A percentile compares a stretch with the other conserved stretches of the same genome.
phyloP scores from a whole-genome alignment of 2,113 vertebrate genomes.

The Thunnus maccoyii region DNA sequence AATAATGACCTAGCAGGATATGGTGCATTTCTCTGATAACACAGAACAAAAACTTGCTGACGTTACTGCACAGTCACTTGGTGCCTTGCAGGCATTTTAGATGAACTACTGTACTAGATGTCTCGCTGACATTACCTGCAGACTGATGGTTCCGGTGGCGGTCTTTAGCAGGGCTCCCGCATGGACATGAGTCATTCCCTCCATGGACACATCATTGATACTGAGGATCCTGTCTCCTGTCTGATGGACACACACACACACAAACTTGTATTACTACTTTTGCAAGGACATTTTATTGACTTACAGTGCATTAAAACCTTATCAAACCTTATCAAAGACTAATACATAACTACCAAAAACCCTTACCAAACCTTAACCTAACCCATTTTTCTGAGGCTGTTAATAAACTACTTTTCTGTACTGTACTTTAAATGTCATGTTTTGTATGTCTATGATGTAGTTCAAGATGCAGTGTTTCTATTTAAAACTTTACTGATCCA shows the following conservation, averaged over 20 bases:
- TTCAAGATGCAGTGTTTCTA: background rate
- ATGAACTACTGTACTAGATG: conserved; percentile 8
- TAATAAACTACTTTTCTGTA: background rate
- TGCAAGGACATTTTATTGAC: background rate
- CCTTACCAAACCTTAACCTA: background rate
- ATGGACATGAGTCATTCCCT: conserved; percentile 90
- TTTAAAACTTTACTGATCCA: too few relatives aligned
- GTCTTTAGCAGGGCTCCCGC: conserved; percentile 89
- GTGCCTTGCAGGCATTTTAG: conserved; percentile 37
- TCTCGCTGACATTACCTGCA: conserved; percentile 85
- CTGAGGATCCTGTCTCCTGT: conserved; percentile 92
- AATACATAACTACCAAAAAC: background rate
- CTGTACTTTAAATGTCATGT: background rate
- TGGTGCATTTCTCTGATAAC: conserved; percentile 20
- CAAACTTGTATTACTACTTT: background rate
- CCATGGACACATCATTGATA: conserved; percentile 89
- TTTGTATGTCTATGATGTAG: background rate
- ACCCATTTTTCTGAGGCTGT: background rate
- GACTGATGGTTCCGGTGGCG: conserved; percentile 86
- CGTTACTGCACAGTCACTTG: background rate
- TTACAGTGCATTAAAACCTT: background rate
- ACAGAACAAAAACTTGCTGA: conserved; percentile 38
- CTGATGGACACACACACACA: conserved; percentile 73
- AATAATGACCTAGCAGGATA: conserved; percentile 2
- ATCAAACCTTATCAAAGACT: background rate